Evolutionary conservation across 2,797 vertebrate genomes (phyloP), one percentile per base, ranked within the genome.

Genomic region (Gallinago solitaria): DNA sequence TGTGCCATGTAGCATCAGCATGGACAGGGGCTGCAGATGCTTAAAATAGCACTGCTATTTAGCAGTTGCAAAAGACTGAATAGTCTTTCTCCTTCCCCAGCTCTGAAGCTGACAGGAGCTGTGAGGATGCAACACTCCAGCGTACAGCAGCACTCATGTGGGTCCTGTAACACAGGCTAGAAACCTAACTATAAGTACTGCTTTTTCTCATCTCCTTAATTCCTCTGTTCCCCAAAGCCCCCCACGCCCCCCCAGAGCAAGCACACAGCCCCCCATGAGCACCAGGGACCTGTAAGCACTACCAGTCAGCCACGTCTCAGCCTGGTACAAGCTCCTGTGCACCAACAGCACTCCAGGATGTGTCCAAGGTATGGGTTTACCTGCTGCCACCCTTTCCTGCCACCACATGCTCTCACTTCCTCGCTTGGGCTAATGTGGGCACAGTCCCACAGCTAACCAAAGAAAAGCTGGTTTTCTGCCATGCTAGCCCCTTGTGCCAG

Each of bases 301-400:
- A 2, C 20, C 0, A 0, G n/a, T 17, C 23, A 64, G 13, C 8
- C 6, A 4, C 12, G 32, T 6, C 18, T 64, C 4, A 1, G 30
- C 43, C 39, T 0, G 0, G 16, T 33, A 67, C 11, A 9, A 30
- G 25, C 6, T 69, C 32, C 33, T 80, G 51, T 32, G 32, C 41
- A 57, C 5, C 0, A 0, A 15, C 11, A 60, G 21, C n/a, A 39
- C 27, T 11, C 23, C 7, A n/a, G 63, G 27, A 68, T 6, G 7
- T 0, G 0, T 45, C 23, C 4, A 0, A 61, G 33, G 19, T 19
- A 24, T 14, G 33, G 63, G 9, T 61, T 56, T 79, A 30, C 50
- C 71, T 39, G 25, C 53, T 69, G 45, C 73, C 68, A 35, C 12
- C 35, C 16, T 23, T 32, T 80, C 12, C 18, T 63, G 32, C 48